phyloP scores from a whole-genome alignment of 2,888 invertebrate species.

The Phaonia tiefii region DNA sequence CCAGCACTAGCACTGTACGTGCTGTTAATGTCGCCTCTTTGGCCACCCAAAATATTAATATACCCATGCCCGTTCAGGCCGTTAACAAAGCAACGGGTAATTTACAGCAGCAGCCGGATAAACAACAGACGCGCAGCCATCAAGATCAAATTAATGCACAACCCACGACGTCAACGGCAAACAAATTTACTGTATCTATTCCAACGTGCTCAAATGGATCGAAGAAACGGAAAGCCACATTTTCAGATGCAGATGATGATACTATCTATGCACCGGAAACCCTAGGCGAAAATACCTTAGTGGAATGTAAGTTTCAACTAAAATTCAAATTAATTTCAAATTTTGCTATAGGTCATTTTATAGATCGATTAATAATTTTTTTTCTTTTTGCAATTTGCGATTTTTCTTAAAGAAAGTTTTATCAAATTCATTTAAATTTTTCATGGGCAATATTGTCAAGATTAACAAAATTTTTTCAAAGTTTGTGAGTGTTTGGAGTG shows the following conservation, averaged over 20 bases:
- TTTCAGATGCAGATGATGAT: conserved; percentile 80
- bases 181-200: conserved; percentile 73
- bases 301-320: conserved; percentile 74
- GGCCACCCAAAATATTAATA: conserved; percentile 70
- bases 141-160: conserved; percentile 71
- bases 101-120: conserved; percentile 72
- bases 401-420: no score
- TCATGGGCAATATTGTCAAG: no score
- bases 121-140: conserved; percentile 58
- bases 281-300: conserved; percentile 78
- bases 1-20: conserved; percentile 79
- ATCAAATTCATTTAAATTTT: no score
- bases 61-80: conserved; percentile 63
- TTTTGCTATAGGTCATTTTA: neutral
- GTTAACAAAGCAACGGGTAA: conserved; percentile 69
- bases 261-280: conserved; percentile 79
- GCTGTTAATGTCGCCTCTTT: conserved; percentile 75
- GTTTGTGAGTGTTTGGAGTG: no score
- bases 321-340: neutral
- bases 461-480: no score
- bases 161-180: conserved; percentile 71
- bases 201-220: conserved; percentile 61
- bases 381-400: no score
- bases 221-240: conserved; percentile 80
- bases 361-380: no score